phyloP scores from a whole-genome alignment of 2,113 vertebrate genomes.

The human region DNA sequence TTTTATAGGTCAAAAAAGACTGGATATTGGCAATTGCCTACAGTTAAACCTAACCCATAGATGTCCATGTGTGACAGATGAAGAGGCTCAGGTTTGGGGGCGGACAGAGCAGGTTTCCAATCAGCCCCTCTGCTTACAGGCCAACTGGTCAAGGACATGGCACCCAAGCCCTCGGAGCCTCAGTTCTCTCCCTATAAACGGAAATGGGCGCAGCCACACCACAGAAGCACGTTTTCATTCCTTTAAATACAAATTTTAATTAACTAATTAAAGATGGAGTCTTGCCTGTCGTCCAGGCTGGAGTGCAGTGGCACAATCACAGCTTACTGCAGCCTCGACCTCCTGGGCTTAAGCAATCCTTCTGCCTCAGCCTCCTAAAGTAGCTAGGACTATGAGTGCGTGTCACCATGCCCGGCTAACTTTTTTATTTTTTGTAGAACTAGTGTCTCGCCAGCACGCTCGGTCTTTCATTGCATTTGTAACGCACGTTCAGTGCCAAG shows the following conservation, averaged over 20 bases:
- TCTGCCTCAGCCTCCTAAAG: neutral
- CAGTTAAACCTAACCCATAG: neutral
- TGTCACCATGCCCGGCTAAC: too few relatives aligned
- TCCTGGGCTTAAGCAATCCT: neutral
- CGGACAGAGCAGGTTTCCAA: accelerated
- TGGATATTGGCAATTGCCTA: accelerated
- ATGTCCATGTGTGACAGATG: accelerated
- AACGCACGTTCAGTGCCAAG: accelerated
- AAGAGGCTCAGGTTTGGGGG: neutral
- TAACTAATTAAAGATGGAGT: too few relatives aligned
- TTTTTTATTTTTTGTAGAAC: neutral
- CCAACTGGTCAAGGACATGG: neutral
- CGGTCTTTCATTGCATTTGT: neutral
- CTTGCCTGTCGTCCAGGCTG: neutral
- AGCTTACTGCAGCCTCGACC: neutral
- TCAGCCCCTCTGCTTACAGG: neutral
- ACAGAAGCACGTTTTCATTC: neutral
- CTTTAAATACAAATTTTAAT: too few relatives aligned
- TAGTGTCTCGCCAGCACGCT: neutral
- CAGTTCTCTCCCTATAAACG: neutral
- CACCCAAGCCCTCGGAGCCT: neutral
- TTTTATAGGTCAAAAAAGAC: neutral
- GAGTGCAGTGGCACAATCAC: neutral
- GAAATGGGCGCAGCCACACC: neutral
- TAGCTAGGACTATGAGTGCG: neutral